phyloP scores from a whole-genome alignment of 2,797 vertebrate species.

The Alouatta caraya region DNA sequence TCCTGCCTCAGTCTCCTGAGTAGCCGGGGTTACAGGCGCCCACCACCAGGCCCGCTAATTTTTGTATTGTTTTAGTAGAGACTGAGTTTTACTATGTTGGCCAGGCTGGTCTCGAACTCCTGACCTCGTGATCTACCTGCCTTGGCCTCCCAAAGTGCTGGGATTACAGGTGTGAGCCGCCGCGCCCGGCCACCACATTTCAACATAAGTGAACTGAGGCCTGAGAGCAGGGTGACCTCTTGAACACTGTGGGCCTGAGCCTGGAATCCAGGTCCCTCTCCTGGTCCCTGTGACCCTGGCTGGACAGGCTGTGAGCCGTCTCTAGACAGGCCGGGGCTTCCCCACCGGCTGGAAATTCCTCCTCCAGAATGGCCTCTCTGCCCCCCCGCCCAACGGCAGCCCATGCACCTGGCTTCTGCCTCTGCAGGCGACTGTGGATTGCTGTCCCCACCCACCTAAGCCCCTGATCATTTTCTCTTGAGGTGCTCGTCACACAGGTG shows the following conservation, averaged over 20 bases:
- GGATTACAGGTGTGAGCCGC: too few species aligned
- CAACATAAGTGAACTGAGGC: neutral
- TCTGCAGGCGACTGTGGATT: neutral
- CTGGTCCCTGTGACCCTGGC: too few species aligned
- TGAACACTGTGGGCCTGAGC: neutral
- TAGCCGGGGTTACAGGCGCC: too few species aligned
- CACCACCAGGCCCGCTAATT: too few species aligned
- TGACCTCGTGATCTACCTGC: too few species aligned
- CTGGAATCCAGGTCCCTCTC: neutral
- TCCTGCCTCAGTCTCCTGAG: too few species aligned
- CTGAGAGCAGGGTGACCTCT: neutral
- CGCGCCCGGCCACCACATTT: neutral
- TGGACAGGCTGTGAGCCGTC: neutral
- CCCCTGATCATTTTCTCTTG: neutral
- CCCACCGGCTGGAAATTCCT: neutral
- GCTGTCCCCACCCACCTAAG: neutral
- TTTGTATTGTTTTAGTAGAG: too few species aligned
- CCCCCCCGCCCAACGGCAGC: too few species aligned
- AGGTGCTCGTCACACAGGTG: neutral
- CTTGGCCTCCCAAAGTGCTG: too few species aligned
- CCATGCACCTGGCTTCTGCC: neutral
- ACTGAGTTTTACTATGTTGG: too few species aligned
- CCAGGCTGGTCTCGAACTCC: too few species aligned
- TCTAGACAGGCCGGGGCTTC: neutral
- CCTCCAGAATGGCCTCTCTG: too few species aligned